phyloP scores from a whole-genome alignment of 2,113 vertebrate genomes.

The Apodemus sylvaticus region DNA sequence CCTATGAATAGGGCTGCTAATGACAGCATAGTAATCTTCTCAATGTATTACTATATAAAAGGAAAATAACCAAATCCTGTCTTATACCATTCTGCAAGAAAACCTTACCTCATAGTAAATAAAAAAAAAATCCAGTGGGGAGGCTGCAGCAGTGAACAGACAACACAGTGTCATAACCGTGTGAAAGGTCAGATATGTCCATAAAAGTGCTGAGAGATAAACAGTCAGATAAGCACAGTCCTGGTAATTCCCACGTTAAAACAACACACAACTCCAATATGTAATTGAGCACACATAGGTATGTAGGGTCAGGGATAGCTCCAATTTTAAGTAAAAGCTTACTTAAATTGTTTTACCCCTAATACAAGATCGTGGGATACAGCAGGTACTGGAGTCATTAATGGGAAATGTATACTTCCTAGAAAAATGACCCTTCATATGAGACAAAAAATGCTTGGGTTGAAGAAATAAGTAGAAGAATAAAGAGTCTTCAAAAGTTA shows the following conservation, averaged over 20 bases:
- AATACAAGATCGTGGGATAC: slow-evolving; percentile 45
- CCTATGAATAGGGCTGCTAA: slow-evolving; percentile 26
- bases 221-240: slow-evolving; percentile 84
- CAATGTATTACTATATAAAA: not conserved
- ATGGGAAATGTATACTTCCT: slow-evolving; percentile 53
- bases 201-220: slow-evolving; percentile 88
- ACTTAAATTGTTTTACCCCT: slow-evolving; percentile 65
- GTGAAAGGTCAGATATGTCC: slow-evolving; percentile 90
- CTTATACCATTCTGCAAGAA: slow-evolving; percentile 51
- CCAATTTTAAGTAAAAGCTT: slow-evolving; percentile 83
- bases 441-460: slow-evolving; percentile 54
- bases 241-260: slow-evolving; percentile 84
- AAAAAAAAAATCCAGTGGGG: slow-evolving; percentile 15
- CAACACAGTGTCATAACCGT: slow-evolving; percentile 84
- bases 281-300: slow-evolving; percentile 80
- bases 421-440: slow-evolving; percentile 55
- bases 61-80: not conserved
- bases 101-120: slow-evolving; percentile 6
- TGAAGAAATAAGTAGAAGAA: slow-evolving; percentile 57
- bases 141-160: slow-evolving; percentile 76
- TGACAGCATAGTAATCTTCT: slow-evolving; percentile 39
- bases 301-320: slow-evolving; percentile 84
- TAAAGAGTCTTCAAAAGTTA: slow-evolving; percentile 61
- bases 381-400: slow-evolving; percentile 55
- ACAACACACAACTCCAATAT: slow-evolving; percentile 77